Base-by-base conservation (phyloP, 2,797 vertebrate species). In the Leptoclinus maculatus region DNA sequence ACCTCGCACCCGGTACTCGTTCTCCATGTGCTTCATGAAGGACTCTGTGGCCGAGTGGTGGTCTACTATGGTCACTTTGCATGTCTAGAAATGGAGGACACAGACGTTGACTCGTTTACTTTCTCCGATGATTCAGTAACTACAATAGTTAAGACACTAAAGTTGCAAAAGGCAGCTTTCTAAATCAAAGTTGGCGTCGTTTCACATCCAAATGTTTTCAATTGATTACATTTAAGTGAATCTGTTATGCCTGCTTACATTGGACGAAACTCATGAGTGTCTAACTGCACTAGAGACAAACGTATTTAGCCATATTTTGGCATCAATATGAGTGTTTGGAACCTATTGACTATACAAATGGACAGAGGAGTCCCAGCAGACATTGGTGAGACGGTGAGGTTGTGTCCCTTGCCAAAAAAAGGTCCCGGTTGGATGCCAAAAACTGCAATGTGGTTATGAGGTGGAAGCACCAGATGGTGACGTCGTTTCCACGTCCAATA, bases 21-120 rank as follows among this genome's bases (percentile, higher is more conserved):
- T 99, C 91, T 99, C 98, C 98, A 99, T 98, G 95, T 99, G 98
- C 89, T 99, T 99, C 91, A 99, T 99, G 83, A 99, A 99, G 87
- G 98, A 99, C 91, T 99, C 98, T 0, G 98, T 98, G 84, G 98
- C 98, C 0, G 98, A 99, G 89, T 99, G 98, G 85, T 99, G 98
- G 90, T 99, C 98, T 19, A 99, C 98, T 19, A 99, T 99, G 85
- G 98, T 99, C 91, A 99, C 97, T 88, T 99, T 99, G 91, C 97
- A 97, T 0, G 94, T 93, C 98, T 99, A 70, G 0, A 1, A 21
- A 76, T 9, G 71, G 0, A 10, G 8, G 27, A 51, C 8, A 69
- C 38, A 70, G 27, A 43, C 1, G 71, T 16, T 0, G 45, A 38
- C 13, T 27, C 7, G 41, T 21, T 51, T 51, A 38, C 21, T 53